phyloP scores from a whole-genome alignment of 2,797 vertebrate species.

The Anguilla anguilla region DNA sequence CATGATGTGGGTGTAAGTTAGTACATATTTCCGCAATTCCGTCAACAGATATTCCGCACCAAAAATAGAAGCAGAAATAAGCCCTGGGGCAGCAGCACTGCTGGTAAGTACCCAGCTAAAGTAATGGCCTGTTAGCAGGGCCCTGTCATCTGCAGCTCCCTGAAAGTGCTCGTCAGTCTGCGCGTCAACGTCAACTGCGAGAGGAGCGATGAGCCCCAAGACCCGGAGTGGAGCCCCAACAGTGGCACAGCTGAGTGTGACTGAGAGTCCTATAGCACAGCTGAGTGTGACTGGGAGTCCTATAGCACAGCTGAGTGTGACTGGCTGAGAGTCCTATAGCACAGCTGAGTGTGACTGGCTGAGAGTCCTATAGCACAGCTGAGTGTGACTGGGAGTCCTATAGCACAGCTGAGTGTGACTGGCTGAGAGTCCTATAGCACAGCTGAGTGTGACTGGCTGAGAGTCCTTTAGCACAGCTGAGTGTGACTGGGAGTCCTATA shows the following conservation, averaged over 20 bases:
- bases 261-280: too few relatives aligned
- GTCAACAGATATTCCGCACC: neutral
- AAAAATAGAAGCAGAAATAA: neutral
- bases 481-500: too few relatives aligned
- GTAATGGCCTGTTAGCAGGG: neutral
- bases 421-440: too few relatives aligned
- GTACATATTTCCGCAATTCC: neutral
- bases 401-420: too few relatives aligned
- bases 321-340: too few relatives aligned
- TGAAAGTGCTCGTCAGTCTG: neutral
- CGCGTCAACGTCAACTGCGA: neutral
- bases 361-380: too few relatives aligned
- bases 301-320: too few relatives aligned
- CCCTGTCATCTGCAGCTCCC: neutral
- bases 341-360: too few relatives aligned
- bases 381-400: too few relatives aligned
- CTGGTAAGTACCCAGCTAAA: neutral
- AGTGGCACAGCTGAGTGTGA: neutral
- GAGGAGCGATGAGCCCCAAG: neutral
- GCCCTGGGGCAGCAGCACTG: neutral
- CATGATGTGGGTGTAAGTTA: neutral
- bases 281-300: too few relatives aligned
- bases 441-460: too few relatives aligned
- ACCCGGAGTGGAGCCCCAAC: neutral
- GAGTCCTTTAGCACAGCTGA: too few relatives aligned